Evolutionary conservation across 2,888 invertebrate species (phyloP).

Genomic region (Volucella inanis): DNA sequence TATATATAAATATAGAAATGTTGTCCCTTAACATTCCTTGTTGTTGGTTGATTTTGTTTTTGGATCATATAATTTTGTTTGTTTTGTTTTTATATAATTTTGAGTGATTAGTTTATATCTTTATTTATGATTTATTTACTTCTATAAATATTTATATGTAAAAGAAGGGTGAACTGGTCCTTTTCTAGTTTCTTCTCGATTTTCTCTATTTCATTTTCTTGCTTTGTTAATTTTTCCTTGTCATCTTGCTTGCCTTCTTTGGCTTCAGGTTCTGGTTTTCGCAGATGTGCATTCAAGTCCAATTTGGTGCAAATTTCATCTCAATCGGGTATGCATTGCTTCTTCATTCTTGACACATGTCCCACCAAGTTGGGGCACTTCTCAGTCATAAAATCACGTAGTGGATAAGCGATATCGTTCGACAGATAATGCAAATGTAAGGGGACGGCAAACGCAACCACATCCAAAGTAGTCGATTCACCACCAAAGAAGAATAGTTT

Average conservation of each 20-base stretch:
- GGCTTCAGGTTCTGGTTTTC: slow-evolving; percentile 89
- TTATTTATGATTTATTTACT: too few species aligned
- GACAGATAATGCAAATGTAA: slow-evolving; percentile 96
- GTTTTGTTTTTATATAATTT: too few species aligned
- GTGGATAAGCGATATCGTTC: slow-evolving; percentile 92
- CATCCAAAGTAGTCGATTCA: slow-evolving; percentile 95
- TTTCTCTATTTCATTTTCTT: slow-evolving; percentile 85
- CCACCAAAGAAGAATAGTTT: slow-evolving; percentile 98
- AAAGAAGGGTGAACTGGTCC: too few species aligned
- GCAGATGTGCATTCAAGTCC: slow-evolving; percentile 92
- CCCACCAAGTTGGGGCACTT: slow-evolving; percentile 94
- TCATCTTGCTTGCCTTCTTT: slow-evolving; percentile 90
- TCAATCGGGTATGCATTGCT: slow-evolving; percentile 95
- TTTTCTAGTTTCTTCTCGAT: slow-evolving; percentile 88
- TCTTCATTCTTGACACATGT: slow-evolving; percentile 95
- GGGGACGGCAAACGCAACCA: slow-evolving; percentile 95
- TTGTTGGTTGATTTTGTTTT: too few species aligned
- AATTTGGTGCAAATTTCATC: slow-evolving; percentile 93
- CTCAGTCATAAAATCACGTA: slow-evolving; percentile 94
- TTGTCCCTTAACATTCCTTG: too few species aligned
- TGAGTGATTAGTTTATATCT: too few species aligned
- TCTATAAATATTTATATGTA: too few species aligned
- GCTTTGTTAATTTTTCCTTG: slow-evolving; percentile 86
- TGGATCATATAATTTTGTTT: too few species aligned
- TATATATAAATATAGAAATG: too few species aligned